Conservation (phyloP, 2,888 invertebrate genomes). For the Linnaemya tessellans region DNA sequence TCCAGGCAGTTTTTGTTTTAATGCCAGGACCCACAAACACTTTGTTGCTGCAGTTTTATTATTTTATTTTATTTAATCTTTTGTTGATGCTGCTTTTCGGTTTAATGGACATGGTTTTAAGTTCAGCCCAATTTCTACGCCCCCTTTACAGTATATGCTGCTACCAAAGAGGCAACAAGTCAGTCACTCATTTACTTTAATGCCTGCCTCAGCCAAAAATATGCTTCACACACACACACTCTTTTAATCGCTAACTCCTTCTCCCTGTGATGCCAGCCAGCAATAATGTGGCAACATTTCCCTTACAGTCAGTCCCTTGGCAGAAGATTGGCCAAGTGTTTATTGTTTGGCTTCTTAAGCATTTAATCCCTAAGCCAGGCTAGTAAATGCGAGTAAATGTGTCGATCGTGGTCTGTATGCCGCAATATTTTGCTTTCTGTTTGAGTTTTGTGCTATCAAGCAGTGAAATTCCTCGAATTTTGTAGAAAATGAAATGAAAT, state of each 20-base stretch:
- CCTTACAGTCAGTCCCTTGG: not conserved
- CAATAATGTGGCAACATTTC: conserved; percentile 29
- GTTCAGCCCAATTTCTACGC: conserved; percentile 82
- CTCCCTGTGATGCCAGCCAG: not conserved
- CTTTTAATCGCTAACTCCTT: not conserved
- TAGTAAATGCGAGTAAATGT: conserved; percentile 26
- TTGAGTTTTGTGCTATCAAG: conserved; percentile 63
- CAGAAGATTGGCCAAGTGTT: conserved; percentile 48
- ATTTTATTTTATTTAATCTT: not conserved
- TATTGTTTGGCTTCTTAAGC: conserved; percentile 51
- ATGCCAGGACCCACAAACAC: not conserved
- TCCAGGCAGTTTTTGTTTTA: conserved; percentile 6
- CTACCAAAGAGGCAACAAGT: conserved; percentile 75
- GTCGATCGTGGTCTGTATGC: conserved; percentile 67
- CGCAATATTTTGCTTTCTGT: conserved; percentile 66
- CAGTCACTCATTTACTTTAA: conserved; percentile 49
- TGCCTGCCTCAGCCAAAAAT: conserved; percentile 43
- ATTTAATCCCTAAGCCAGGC: conserved; percentile 48
- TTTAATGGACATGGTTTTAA: conserved; percentile 77
- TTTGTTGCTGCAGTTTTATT: conserved; percentile 24
- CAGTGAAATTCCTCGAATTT: conserved; percentile 76
- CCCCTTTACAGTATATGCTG: conserved; percentile 73
- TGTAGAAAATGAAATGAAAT: conserved; percentile 71
- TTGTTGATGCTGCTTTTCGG: not conserved
- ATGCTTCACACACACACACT: conserved; percentile 13